Conservation (phyloP, 2,797 vertebrate species). For the Pseudochromis fuscus region DNA sequence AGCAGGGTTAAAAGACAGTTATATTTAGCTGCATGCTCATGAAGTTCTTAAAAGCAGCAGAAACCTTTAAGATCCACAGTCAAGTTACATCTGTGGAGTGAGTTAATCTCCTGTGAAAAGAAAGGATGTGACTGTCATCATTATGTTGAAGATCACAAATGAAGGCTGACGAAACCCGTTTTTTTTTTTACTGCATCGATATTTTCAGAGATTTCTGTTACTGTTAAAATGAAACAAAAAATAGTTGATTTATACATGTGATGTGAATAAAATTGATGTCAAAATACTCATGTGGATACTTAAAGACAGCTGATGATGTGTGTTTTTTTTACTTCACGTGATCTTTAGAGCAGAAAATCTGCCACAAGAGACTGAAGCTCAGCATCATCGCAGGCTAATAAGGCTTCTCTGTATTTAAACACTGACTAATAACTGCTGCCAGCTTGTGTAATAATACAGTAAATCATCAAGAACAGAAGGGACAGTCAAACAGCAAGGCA, state of each 20-base stretch:
- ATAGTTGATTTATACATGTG: not conserved
- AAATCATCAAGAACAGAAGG: constrained; percentile 59
- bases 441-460: constrained; percentile 65
- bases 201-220: constrained; percentile 25
- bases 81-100: constrained; percentile 35
- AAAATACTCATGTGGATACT: constrained; percentile 7
- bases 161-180: constrained; percentile 19
- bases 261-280: constrained; percentile 19
- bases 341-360: constrained; percentile 35
- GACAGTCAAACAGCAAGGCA: constrained; percentile 35
- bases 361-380: constrained; percentile 24
- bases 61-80: constrained; percentile 41
- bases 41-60: constrained; percentile 39
- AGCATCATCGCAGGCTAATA: constrained; percentile 55
- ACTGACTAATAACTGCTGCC: constrained; percentile 69
- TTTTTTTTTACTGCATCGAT: constrained; percentile 20
- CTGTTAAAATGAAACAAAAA: constrained; percentile 32
- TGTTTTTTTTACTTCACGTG: constrained; percentile 38
- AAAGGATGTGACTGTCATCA: constrained; percentile 32
- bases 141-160: constrained; percentile 42
- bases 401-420: constrained; percentile 63
- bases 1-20: constrained; percentile 43
- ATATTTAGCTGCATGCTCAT: constrained; percentile 57
- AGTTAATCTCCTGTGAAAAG: constrained; percentile 42
- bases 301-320: constrained; percentile 36